Percentiles rank a stretch among this genome's conserved stretches.
Evolutionary conservation across 2,797 vertebrate species (phyloP).

Genomic region (Acanthis flammea): DNA sequence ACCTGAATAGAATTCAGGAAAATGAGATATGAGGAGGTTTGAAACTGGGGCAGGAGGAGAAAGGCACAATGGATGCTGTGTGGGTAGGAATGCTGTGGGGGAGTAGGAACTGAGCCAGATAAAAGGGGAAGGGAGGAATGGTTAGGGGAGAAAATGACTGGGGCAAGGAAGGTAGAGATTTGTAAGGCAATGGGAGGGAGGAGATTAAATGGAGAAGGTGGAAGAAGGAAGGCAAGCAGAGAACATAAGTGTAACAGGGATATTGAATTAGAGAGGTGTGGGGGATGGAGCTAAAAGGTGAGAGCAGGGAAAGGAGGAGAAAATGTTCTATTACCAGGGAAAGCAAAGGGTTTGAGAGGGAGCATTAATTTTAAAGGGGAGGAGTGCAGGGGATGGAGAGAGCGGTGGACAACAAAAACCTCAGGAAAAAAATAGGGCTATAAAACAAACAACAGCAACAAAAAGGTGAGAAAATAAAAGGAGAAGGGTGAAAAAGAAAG

Average conservation of each 20-base stretch:
- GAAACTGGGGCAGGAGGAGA: neutral
- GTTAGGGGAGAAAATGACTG: slow-evolving; percentile 10
- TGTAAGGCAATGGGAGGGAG: neutral
- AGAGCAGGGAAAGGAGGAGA: neutral
- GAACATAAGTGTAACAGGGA: neutral
- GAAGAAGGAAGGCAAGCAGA: neutral
- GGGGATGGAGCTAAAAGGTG: neutral
- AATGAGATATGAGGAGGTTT: neutral
- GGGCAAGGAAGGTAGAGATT: neutral
- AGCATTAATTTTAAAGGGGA: neutral
- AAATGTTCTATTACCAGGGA: neutral
- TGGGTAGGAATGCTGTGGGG: slow-evolving; percentile 13
- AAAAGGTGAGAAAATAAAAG: neutral
- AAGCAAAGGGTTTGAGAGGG: neutral
- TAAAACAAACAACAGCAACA: neutral
- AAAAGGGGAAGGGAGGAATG: slow-evolving; percentile 2
- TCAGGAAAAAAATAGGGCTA: neutral
- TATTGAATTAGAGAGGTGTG: neutral
- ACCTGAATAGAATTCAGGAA: slow-evolving; percentile 4
- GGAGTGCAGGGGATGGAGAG: neutral
- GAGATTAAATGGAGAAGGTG: neutral
- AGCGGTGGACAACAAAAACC: neutral
- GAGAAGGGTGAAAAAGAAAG: neutral
- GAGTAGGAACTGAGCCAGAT: slow-evolving; percentile 5
- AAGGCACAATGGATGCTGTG: neutral